Evolutionary conservation across 2,113 vertebrate genomes (phyloP).

Genomic region (Nothoprocta pentlandii): DNA sequence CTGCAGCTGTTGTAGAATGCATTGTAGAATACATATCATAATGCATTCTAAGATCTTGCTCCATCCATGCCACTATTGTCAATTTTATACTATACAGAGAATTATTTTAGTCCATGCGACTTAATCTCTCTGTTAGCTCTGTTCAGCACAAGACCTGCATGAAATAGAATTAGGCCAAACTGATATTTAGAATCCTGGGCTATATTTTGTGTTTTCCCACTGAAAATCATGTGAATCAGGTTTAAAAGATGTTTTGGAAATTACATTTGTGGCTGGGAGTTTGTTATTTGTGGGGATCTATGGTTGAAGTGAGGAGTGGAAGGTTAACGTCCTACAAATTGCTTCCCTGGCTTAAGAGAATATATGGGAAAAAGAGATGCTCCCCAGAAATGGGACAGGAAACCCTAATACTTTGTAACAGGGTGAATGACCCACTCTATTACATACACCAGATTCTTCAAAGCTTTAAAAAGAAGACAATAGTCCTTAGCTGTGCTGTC

Average conservation of each 20-base stretch:
- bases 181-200: background rate
- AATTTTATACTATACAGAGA: too few relatives aligned
- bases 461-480: background rate
- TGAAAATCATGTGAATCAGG: background rate
- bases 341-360: background rate
- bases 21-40: background rate
- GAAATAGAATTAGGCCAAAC: background rate
- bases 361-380: background rate
- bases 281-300: background rate
- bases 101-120: background rate
- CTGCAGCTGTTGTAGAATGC: background rate
- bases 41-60: too few relatives aligned
- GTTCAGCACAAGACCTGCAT: background rate
- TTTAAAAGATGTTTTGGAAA: background rate
- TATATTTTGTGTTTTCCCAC: background rate
- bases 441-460: background rate
- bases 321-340: background rate
- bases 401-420: background rate
- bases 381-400: background rate
- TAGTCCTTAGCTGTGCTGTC: background rate
- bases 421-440: background rate
- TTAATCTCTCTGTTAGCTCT: background rate
- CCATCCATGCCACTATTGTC: too few relatives aligned
- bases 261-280: background rate
- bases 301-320: background rate